Conservation (phyloP, 2,797 vertebrate genomes). For the Numenius phaeopus region DNA sequence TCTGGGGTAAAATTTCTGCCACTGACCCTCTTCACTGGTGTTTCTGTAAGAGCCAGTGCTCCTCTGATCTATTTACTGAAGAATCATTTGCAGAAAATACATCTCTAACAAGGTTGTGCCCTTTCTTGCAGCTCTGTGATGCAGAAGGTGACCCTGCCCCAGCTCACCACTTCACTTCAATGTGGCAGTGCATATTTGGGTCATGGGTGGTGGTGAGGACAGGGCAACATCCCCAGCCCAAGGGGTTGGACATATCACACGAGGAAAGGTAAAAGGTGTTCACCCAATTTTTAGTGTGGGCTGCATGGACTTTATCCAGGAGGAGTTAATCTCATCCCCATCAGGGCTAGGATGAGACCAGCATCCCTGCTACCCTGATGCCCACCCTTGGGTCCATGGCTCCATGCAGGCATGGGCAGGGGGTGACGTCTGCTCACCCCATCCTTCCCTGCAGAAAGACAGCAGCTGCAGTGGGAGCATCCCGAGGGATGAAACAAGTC, state of each 20-base stretch:
- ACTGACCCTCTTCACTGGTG: background rate
- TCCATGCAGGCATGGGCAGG: rapidly evolving
- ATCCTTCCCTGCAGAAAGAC: background rate
- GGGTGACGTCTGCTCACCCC: background rate
- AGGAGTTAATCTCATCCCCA: background rate
- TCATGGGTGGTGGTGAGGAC: rapidly evolving
- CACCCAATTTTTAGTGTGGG: background rate
- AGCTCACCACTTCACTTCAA: background rate
- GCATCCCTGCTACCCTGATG: background rate
- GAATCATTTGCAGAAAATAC: background rate
- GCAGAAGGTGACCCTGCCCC: rapidly evolving
- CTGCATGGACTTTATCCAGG: background rate
- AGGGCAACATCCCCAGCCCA: rapidly evolving
- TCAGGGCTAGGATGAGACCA: background rate
- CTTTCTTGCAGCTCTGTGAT: background rate
- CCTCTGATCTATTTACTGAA: background rate
- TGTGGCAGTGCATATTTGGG: rapidly evolving
- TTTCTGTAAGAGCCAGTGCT: background rate
- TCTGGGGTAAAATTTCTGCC: background rate
- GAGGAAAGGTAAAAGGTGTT: background rate
- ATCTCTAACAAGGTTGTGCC: background rate
- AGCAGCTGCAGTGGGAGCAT: background rate
- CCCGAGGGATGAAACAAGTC: background rate
- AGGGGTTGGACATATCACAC: rapidly evolving
- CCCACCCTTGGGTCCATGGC: background rate